These are phyloP conservation scores for Tympanoctomys barrerae DNA, from an alignment of 2,797 vertebrate species.

Conservation along the genomic window DNA sequence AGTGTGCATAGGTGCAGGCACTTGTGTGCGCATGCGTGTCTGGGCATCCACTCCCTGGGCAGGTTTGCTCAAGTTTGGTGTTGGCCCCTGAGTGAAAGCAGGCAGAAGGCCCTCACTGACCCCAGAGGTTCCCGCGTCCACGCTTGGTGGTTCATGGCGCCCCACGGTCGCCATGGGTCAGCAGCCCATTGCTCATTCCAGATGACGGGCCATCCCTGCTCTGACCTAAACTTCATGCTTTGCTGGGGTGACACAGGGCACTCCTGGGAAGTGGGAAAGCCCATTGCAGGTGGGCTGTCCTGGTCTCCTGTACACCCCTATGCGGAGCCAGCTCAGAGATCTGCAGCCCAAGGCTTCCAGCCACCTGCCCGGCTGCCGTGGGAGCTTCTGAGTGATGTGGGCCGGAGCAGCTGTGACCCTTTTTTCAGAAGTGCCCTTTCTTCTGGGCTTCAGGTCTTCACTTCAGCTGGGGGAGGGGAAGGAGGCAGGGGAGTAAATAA, in stretches of 20 bases:
- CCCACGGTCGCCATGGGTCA: neutral
- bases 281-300: neutral
- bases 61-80: neutral
- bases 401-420: neutral
- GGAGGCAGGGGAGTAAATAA: neutral
- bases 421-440: conserved; percentile 7
- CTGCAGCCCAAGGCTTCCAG: neutral
- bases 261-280: neutral
- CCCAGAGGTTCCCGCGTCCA: neutral
- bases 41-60: neutral
- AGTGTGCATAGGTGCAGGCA: no score
- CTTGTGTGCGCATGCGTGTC: neutral
- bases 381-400: neutral
- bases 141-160: accelerated
- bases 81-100: neutral
- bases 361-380: neutral
- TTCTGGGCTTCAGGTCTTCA: neutral
- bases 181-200: neutral
- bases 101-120: neutral
- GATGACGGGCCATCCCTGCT: neutral
- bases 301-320: neutral
- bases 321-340: neutral
- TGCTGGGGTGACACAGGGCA: neutral
- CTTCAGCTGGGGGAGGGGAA: neutral
- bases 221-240: neutral